Conservation (phyloP, 2,888 invertebrate species). For the Zelleria hepariella region DNA sequence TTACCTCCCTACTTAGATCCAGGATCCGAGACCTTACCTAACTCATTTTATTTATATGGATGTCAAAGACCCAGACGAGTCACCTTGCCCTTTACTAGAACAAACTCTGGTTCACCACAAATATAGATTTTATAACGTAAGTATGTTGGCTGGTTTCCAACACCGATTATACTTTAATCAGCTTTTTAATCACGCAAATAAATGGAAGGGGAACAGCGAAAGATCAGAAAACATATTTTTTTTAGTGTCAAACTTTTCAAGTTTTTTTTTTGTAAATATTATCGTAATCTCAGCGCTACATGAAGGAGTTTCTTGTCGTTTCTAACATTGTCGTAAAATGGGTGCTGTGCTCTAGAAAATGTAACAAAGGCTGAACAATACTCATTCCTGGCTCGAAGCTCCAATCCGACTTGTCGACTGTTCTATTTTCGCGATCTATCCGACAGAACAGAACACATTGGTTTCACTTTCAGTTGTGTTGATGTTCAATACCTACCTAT, state of each 20-base stretch:
- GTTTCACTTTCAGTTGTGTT: neutral
- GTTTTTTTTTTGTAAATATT: neutral
- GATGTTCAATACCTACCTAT: neutral
- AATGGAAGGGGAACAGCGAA: neutral
- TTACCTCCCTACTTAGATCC: too few relatives aligned
- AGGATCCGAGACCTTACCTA: neutral
- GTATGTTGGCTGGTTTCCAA: neutral
- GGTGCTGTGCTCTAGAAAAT: too few relatives aligned
- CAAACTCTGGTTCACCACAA: neutral
- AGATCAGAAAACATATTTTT: neutral
- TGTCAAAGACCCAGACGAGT: neutral
- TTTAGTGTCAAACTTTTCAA: neutral
- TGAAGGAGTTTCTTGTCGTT: neutral
- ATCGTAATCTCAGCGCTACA: neutral
- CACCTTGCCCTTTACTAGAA: conserved; percentile 1
- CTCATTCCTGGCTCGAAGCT: neutral
- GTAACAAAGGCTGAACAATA: neutral
- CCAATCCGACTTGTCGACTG: neutral
- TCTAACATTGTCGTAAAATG: too few relatives aligned
- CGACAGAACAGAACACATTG: neutral
- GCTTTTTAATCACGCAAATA: neutral
- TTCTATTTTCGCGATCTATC: neutral
- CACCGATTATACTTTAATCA: neutral
- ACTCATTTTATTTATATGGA: neutral
- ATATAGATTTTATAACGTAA: neutral